Conservation (phyloP, 2,797 vertebrate genomes). For the Peromyscus eremicus region DNA sequence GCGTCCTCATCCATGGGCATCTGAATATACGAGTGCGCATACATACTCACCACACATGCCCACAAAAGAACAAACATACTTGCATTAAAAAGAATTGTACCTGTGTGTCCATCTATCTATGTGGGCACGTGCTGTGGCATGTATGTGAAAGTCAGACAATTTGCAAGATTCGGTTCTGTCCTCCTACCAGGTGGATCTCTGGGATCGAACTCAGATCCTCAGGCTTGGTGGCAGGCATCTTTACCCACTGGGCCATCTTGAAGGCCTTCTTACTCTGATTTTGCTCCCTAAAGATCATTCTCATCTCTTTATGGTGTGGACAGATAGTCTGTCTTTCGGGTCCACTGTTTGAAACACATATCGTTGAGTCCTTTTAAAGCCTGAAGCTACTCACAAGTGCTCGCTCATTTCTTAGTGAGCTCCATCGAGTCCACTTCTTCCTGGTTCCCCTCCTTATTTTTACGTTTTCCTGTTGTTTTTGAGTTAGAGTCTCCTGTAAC, state of each 20-base stretch:
- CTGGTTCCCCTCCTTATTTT: too few relatives aligned
- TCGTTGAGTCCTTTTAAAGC: not conserved
- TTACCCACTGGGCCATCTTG: not conserved
- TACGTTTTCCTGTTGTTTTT: not conserved
- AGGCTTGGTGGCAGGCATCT: not conserved
- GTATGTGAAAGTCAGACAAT: not conserved
- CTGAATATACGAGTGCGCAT: not conserved
- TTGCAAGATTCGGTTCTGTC: not conserved
- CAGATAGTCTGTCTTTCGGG: not conserved
- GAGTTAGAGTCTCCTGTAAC: not conserved
- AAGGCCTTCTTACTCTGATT: slow-evolving; percentile 12
- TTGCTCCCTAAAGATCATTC: slow-evolving; percentile 13
- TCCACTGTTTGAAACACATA: slow-evolving; percentile 42
- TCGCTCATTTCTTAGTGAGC: slow-evolving; percentile 12
- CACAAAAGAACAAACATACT: not conserved
- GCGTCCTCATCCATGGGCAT: not conserved
- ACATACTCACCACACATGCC: not conserved
- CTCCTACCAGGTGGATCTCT: not conserved
- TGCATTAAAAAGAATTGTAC: not conserved
- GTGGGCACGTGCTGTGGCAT: not conserved
- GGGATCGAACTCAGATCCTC: not conserved
- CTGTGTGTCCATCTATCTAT: too few relatives aligned
- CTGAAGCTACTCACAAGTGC: not conserved
- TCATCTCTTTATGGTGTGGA: slow-evolving; percentile 25
- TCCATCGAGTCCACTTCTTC: not conserved